phyloP scores from a whole-genome alignment of 2,888 invertebrate genomes.

The Tromatobia lineatoria region DNA sequence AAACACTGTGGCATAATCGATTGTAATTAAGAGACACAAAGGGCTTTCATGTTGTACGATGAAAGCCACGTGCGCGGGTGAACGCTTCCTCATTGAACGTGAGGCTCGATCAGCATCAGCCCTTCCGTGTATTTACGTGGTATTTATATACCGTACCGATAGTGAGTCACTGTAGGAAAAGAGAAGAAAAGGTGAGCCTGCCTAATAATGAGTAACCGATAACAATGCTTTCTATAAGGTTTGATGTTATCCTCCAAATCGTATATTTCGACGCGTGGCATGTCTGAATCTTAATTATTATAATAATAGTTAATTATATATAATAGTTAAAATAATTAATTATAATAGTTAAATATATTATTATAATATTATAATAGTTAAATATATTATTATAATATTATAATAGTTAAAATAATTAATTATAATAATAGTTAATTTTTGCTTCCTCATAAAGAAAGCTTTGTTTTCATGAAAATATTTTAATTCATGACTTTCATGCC shows the following conservation, averaged over 20 bases:
- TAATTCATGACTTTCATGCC: too few relatives aligned
- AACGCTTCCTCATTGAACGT: conserved; percentile 5
- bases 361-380: too few relatives aligned
- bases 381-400: too few relatives aligned
- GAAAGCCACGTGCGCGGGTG: conserved; percentile 40
- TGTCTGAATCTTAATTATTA: not conserved
- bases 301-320: too few relatives aligned
- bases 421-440: too few relatives aligned
- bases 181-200: not conserved
- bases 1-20: conserved; percentile 59
- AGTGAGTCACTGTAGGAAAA: conserved; percentile 13
- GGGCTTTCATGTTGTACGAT: conserved; percentile 25
- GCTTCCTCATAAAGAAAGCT: too few relatives aligned
- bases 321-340: too few relatives aligned
- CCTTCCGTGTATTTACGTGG: not conserved
- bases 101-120: conserved; percentile 5
- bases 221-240: not conserved
- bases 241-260: not conserved
- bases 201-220: not conserved
- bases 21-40: conserved; percentile 53
- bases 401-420: too few relatives aligned
- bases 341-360: too few relatives aligned
- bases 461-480: too few relatives aligned
- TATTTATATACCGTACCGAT: not conserved
- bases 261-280: not conserved